Evolutionary conservation across 2,888 invertebrate species (phyloP).

Genomic region (Kryphioiulus occultus): DNA sequence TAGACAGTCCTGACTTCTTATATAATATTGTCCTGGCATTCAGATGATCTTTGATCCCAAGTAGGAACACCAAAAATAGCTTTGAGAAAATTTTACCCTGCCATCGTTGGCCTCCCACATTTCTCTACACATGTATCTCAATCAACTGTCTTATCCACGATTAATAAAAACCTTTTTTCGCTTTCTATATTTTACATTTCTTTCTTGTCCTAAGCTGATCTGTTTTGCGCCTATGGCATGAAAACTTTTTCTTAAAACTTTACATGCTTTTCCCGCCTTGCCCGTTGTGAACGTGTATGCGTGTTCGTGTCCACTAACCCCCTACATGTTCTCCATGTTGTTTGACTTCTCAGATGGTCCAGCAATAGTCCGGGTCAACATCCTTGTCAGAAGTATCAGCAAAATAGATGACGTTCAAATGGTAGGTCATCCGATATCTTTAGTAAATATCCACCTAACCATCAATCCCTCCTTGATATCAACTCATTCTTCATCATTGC

Average conservation of each 20-base stretch:
- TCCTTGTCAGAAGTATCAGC: constrained; percentile 97
- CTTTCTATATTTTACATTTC: neutral
- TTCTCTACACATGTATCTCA: too few relatives aligned
- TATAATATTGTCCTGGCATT: too few relatives aligned
- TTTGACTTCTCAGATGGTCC: constrained; percentile 77
- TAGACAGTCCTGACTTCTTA: too few relatives aligned
- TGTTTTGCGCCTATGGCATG: neutral
- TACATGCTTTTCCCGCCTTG: neutral
- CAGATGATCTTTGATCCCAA: too few relatives aligned
- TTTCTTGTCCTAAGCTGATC: neutral
- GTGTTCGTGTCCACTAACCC: constrained; percentile 37
- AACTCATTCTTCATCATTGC: constrained; percentile 7
- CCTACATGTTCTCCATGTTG: constrained; percentile 44
- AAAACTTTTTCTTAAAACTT: neutral
- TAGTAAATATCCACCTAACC: neutral
- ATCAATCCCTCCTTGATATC: neutral
- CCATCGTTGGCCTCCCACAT: too few relatives aligned
- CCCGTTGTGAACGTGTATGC: neutral
- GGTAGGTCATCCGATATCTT: constrained; percentile 75
- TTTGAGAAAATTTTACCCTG: too few relatives aligned
- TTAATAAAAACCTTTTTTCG: neutral
- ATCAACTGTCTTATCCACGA: neutral
- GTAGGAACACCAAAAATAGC: too few relatives aligned
- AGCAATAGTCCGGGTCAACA: constrained; percentile 96
- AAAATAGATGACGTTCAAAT: constrained; percentile 99